Evolutionary conservation across 2,888 invertebrate genomes (phyloP).

Genomic region (Plebejus melissa): DNA sequence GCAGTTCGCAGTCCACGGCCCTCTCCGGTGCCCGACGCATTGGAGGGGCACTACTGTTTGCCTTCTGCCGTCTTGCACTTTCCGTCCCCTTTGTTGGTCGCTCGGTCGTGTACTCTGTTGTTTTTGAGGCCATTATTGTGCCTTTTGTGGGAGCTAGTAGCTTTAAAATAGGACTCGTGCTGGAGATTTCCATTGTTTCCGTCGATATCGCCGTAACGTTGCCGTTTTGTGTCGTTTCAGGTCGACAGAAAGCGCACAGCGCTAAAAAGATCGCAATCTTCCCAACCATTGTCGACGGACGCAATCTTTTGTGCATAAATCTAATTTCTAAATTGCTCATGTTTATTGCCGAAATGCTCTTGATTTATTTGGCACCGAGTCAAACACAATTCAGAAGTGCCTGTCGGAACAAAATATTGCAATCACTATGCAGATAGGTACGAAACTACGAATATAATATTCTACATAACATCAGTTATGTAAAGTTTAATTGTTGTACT

Average conservation of each 20-base stretch:
- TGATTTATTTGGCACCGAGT: constrained; percentile 43
- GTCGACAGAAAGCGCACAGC: neutral
- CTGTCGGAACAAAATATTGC: constrained; percentile 40
- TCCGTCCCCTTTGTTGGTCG: constrained; percentile 61
- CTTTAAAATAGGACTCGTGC: constrained; percentile 9
- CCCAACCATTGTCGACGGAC: constrained; percentile 7
- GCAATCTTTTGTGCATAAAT: constrained; percentile 52
- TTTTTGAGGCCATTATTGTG: constrained; percentile 58
- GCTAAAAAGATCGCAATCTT: constrained; percentile 12
- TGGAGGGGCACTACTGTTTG: constrained; percentile 57
- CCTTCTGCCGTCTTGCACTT: constrained; percentile 69
- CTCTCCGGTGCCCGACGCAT: constrained; percentile 78
- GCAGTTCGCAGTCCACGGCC: constrained; percentile 83
- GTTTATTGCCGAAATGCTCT: constrained; percentile 33
- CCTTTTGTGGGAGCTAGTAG: constrained; percentile 51
- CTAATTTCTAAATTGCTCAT: constrained; percentile 30
- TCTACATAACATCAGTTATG: too few species aligned
- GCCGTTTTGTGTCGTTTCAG: constrained; percentile 2
- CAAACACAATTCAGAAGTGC: constrained; percentile 39
- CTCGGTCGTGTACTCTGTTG: constrained; percentile 54
- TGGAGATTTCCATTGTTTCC: neutral
- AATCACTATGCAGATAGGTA: neutral
- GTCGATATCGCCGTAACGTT: constrained; percentile 5
- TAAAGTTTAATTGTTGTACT: too few species aligned
- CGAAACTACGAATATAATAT: neutral